Conservation (phyloP, 2,888 invertebrate genomes). For the Pelosia muscerda region DNA sequence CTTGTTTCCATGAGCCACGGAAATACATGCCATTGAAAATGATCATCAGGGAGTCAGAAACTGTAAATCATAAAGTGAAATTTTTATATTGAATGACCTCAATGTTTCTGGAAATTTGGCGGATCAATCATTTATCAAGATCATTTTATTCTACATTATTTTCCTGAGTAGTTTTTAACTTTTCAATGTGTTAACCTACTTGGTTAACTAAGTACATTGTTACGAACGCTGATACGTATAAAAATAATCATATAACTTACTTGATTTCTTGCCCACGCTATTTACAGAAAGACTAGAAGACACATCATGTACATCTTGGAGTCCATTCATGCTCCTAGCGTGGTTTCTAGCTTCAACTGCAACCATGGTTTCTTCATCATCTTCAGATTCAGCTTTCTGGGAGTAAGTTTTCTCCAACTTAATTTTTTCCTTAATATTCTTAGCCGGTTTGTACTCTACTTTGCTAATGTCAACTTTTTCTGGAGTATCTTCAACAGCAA, state of each 20-base stretch:
- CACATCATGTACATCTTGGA: constrained; percentile 82
- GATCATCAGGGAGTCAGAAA: constrained; percentile 88
- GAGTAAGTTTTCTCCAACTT: constrained; percentile 84
- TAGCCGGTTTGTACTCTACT: constrained; percentile 75
- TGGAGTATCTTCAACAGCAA: constrained; percentile 81
- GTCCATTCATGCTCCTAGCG: constrained; percentile 74
- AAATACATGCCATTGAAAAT: constrained; percentile 93
- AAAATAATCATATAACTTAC: constrained; percentile 60
- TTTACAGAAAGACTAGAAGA: constrained; percentile 88
- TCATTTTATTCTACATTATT: too few species aligned
- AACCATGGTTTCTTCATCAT: constrained; percentile 87
- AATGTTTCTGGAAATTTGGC: neutral
- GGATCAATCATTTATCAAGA: too few species aligned
- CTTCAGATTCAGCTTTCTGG: constrained; percentile 79
- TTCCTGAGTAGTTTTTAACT: too few species aligned
- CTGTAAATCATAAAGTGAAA: constrained; percentile 53
- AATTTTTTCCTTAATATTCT: constrained; percentile 85
- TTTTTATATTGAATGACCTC: neutral
- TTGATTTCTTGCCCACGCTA: constrained; percentile 85
- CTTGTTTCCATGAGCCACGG: constrained; percentile 91
- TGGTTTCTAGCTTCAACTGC: constrained; percentile 87
- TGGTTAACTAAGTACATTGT: too few species aligned
- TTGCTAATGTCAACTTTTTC: constrained; percentile 75
- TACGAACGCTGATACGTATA: too few species aligned
- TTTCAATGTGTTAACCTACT: too few species aligned